These are phyloP conservation scores for Saxicola maurus DNA, from an alignment of 2,797 vertebrate genomes.

Conservation along the genomic window DNA sequence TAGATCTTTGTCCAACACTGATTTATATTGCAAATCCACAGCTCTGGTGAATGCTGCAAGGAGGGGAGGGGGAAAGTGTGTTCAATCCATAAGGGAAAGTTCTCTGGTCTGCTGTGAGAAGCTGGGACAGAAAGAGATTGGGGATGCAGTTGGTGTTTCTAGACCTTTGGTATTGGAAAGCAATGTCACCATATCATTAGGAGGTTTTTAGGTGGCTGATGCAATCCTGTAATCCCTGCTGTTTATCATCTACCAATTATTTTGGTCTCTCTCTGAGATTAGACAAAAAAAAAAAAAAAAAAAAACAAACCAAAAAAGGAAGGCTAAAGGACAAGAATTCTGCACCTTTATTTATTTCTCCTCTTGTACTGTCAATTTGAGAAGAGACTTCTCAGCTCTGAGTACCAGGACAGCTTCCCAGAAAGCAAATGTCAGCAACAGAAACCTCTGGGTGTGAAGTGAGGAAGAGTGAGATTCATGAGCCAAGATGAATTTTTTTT, in stretches of 20 bases:
- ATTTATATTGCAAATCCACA: neutral
- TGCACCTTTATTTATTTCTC: neutral
- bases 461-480: neutral
- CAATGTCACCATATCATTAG: neutral
- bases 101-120: neutral
- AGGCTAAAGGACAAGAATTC: neutral
- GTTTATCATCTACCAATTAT: constrained; percentile 2
- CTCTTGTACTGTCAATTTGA: neutral
- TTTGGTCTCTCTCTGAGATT: neutral
- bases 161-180: neutral
- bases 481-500: neutral
- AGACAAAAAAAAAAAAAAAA: neutral
- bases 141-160: neutral
- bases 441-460: neutral
- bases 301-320: neutral
- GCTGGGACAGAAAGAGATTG: neutral
- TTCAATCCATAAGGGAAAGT: neutral
- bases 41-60: neutral
- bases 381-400: neutral
- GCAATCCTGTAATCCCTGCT: neutral
- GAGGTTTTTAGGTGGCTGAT: neutral
- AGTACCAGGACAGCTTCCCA: neutral
- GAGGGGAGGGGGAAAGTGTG: neutral
- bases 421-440: neutral
- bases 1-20: neutral